Conservation (phyloP, 2,888 invertebrate species). For the Leptinotarsa rubiginosa region DNA sequence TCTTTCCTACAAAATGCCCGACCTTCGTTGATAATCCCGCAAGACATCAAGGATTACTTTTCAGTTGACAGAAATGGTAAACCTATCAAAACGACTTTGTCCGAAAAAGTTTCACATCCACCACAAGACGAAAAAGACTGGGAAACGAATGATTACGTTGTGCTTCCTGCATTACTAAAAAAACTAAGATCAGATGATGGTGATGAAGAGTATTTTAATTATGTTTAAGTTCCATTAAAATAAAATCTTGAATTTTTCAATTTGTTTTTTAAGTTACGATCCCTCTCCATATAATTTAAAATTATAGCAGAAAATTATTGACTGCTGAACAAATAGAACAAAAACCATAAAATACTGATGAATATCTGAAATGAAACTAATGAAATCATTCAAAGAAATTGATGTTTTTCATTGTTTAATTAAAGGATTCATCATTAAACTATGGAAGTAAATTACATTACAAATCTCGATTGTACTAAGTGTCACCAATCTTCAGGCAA, state of each 20-base stretch:
- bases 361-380: not conserved
- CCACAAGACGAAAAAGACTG: slow-evolving; percentile 71
- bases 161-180: slow-evolving; percentile 64
- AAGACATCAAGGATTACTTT: slow-evolving; percentile 71
- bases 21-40: slow-evolving; percentile 65
- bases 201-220: slow-evolving; percentile 15
- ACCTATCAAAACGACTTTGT: slow-evolving; percentile 72
- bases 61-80: slow-evolving; percentile 72
- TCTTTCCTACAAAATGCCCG: slow-evolving; percentile 76
- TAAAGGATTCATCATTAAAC: slow-evolving; percentile 42
- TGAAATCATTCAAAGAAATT: slow-evolving; percentile 18
- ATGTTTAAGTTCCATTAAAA: not conserved
- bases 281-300: not conserved
- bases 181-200: no score
- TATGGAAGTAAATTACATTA: slow-evolving; percentile 47
- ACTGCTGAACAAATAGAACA: no score
- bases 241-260: not conserved
- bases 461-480: slow-evolving; percentile 51
- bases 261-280: not conserved
- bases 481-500: slow-evolving; percentile 42
- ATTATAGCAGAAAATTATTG: no score
- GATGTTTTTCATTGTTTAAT: slow-evolving; percentile 53
- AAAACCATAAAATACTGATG: not conserved
- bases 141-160: slow-evolving; percentile 77
- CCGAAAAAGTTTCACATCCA: slow-evolving; percentile 67